Evolutionary conservation across 2,113 vertebrate genomes (phyloP).

Genomic region (Anguilla rostrata): DNA sequence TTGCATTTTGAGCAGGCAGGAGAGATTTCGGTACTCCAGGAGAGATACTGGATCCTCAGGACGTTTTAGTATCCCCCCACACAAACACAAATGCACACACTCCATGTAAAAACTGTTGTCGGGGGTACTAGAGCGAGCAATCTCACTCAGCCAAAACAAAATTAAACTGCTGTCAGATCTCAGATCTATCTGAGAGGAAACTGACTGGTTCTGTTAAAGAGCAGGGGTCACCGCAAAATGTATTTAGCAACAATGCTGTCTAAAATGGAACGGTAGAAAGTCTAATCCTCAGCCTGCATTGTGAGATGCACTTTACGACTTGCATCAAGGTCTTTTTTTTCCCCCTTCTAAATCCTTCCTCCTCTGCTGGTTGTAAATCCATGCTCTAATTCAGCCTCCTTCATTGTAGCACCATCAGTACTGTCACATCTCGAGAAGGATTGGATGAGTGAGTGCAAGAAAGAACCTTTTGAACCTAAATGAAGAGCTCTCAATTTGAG

Average conservation of each 20-base stretch:
- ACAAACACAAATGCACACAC: conserved; percentile 13
- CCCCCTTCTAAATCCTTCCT: not conserved
- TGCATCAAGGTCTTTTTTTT: not conserved
- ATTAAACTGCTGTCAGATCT: not conserved
- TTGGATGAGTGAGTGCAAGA: not conserved
- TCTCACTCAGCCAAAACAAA: conserved; percentile 24
- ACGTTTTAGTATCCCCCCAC: not conserved
- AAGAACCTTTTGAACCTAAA: not conserved
- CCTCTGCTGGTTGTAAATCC: not conserved
- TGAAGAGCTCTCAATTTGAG: not conserved
- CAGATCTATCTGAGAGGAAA: not conserved
- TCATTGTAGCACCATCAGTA: not conserved
- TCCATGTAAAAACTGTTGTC: not conserved
- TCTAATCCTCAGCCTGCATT: not conserved
- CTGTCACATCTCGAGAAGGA: not conserved
- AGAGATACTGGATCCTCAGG: not conserved
- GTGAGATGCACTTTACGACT: not conserved
- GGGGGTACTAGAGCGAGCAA: not conserved
- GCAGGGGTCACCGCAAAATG: not conserved
- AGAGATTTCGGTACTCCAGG: not conserved
- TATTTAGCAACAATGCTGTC: not conserved
- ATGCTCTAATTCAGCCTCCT: not conserved
- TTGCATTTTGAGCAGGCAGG: conserved; percentile 1
- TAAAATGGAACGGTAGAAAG: not conserved
- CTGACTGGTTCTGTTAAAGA: not conserved